These are phyloP conservation scores for Spilarctia lutea DNA, from an alignment of 2,888 invertebrate genomes.

Conservation along the genomic window DNA sequence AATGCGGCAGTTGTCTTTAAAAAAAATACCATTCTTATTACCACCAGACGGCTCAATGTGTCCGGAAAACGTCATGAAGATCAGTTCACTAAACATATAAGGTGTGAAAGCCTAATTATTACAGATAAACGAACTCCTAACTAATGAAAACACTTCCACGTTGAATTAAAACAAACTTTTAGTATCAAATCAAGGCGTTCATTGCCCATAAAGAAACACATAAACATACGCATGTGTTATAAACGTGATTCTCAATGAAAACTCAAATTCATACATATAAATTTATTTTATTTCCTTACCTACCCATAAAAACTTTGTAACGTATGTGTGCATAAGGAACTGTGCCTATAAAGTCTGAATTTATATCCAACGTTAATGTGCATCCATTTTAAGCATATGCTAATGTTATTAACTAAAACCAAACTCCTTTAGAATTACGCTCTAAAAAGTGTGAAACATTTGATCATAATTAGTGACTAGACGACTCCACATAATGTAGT, in stretches of 20 bases:
- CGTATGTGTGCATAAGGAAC: constrained; percentile 33
- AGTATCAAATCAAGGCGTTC: constrained; percentile 20
- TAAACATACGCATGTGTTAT: constrained; percentile 7
- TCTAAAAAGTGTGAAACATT: not conserved
- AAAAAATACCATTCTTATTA: too few relatives aligned
- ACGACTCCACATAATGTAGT: too few relatives aligned
- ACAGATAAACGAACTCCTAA: not conserved
- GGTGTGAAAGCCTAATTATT: not conserved
- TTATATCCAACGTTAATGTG: constrained; percentile 16
- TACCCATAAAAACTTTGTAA: constrained; percentile 43
- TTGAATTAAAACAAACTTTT: not conserved
- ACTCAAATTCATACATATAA: constrained; percentile 26
- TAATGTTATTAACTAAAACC: not conserved
- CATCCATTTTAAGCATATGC: not conserved
- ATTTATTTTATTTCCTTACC: constrained; percentile 25
- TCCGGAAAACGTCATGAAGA: not conserved
- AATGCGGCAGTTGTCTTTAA: too few relatives aligned
- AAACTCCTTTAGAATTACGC: not conserved
- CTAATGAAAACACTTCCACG: not conserved
- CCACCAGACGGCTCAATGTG: too few relatives aligned
- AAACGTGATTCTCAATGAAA: constrained; percentile 16
- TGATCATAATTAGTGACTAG: too few relatives aligned
- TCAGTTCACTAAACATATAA: not conserved
- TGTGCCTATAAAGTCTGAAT: constrained; percentile 36
- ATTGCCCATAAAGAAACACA: constrained; percentile 18